Base-by-base conservation (phyloP, 1,140 invertebrate genomes). In the Riptortus pedestris region DNA sequence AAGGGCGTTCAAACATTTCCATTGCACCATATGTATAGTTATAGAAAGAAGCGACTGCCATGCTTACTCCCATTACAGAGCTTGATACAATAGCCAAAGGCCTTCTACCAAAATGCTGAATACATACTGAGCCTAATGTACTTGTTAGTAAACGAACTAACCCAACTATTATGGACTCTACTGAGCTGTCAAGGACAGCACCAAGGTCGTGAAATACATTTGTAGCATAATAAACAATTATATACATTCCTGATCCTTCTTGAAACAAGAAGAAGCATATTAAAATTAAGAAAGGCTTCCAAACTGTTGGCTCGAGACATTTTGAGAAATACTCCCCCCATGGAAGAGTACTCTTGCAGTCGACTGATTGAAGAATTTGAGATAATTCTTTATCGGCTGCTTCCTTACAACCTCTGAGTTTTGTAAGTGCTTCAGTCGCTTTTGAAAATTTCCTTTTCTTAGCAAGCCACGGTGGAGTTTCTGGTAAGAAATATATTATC, bases 171-270 rank as follows among this genome's bases (percentile, higher is more conserved):
- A 92, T 87, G 0, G 87, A 85, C 0, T 83, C 81, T 0, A 83
- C 74, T 67, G 84, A 84, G 45, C 83, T 83, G 66, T 90, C 81
- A 1, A 89, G 74, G 62, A 79, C 78, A 9, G 83, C 77, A 2
- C 84, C 82, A 16, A 85, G 81, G 7, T 84, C 79, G 65, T 83
- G 77, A 69, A 87, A 83, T 68, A 88, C 80, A 62, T 79, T 80
- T 0, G 88, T 83, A 0, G 83, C 83, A 68, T 89, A 90, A 71
- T 87, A 90, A 33, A 90, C 76, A 5, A 90, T 82, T 1, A 86
- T 83, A 73, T 90, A 87, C 18, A 87, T 85, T 2, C 85, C 85
- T 0, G 81, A 83, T 57, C 83, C 76, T 69, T 86, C 84, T 77
- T 87, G 85, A 63, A 86, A 80, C 5, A 82, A 69, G 73, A 87